Evolutionary conservation across 2,797 vertebrate species (phyloP), one percentile per base, ranked within the genome.

Genomic region (Falco berigora): DNA sequence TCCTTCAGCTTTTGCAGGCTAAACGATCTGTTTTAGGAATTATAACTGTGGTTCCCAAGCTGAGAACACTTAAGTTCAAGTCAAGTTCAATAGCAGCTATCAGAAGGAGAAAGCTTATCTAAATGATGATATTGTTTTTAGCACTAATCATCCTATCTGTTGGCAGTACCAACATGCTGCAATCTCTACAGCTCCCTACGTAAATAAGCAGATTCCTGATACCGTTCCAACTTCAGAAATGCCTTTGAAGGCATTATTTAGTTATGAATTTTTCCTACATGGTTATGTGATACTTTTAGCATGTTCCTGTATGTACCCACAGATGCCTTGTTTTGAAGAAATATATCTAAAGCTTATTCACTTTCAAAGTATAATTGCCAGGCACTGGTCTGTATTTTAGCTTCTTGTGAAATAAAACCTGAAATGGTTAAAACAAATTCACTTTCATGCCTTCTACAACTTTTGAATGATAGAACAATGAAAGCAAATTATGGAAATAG

Each of bases 121-220:
- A 87, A 97, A 92, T 9, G 95, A 96, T 92, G 96, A 95, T 97
- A 94, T 94, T 95, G 92, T 97, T 96, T 94, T 95, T 91, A 94
- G 94, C 94, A 92, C 90, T 94, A 95, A 96, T 96, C 92, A 91
- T 94, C 90, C 88, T 95, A 94, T 97, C 95, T 96, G 94, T 90
- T 97, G 96, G 93, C 97, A 96, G 95, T 95, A 96, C 95, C 97
- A 94, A 92, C 86, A 80, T 6, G 87, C 93, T 97, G 95, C 94
- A 96, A 91, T 96, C 94, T 96, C 96, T 94, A 81, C 93, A 90
- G 96, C 94, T 95, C 94, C 92, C 96, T 96, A 90, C 62, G 8
- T 96, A 98, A 98, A 97, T 97, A 97, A 97, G 95, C 95, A 97
- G 96, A 98, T 97, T 98, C 97, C 97, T 98, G 97, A 97, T 94